Conservation (phyloP, 2,113 vertebrate genomes). For the Pelmatolapia mariae region DNA sequence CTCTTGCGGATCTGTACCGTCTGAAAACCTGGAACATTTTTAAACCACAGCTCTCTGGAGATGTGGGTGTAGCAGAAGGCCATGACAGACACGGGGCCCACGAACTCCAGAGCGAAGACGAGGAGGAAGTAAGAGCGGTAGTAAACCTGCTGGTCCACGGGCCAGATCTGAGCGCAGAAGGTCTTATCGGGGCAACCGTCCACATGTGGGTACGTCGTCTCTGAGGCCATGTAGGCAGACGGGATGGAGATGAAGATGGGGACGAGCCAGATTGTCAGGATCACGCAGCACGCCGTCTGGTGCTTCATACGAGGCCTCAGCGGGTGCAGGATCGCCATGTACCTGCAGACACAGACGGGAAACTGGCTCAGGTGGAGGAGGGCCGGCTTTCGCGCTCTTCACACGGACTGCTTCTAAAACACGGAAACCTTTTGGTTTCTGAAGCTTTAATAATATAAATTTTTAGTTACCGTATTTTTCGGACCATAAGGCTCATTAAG, state of each 20-base stretch:
- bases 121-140: constrained; percentile 94
- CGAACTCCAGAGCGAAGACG: constrained; percentile 83
- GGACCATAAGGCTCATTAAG: not conserved
- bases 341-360: constrained; percentile 65
- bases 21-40: constrained; percentile 84
- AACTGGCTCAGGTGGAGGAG: not conserved
- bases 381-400: not conserved
- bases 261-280: constrained; percentile 77
- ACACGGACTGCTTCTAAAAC: not conserved
- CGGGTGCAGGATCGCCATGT: constrained; percentile 89
- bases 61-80: constrained; percentile 83
- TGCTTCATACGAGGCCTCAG: constrained; percentile 89
- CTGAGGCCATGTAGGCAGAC: constrained; percentile 86
- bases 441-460: accelerated
- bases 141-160: constrained; percentile 83
- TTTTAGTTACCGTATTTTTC: not conserved
- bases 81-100: constrained; percentile 84
- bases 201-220: constrained; percentile 69
- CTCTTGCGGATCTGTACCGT: constrained; percentile 85
- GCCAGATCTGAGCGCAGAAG: constrained; percentile 96
- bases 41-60: constrained; percentile 91
- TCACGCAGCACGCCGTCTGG: constrained; percentile 76
- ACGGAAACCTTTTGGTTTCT: not conserved
- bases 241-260: constrained; percentile 88
- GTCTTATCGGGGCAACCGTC: constrained; percentile 74